Evolutionary conservation across 2,888 invertebrate species (phyloP), one percentile per base, ranked within the genome.

Genomic region (Dicycla oo): DNA sequence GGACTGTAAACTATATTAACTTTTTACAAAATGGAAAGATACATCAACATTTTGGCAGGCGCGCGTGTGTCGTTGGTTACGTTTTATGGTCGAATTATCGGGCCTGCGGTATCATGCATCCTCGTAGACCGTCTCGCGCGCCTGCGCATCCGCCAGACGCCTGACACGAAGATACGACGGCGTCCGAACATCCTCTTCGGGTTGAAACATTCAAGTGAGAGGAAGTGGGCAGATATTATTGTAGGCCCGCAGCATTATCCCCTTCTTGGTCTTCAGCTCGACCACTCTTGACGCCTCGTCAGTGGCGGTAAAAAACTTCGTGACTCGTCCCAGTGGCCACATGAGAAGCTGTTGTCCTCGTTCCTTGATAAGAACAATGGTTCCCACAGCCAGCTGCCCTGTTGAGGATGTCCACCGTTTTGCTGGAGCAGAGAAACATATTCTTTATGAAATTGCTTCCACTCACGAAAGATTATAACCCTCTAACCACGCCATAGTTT

Each of bases 381-480:
- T 20, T 60, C 60, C 60, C 43, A 23, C 60, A 4, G 60, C 1
- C 1, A 60, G 26, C 3, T 45, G 60, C 1, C 60, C 13, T 47
- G 61, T 61, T n/a, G 61, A 61, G 0, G 30, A 0, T n/a, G 47
- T 26, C 8, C 47, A 61, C 11, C n/a, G 5, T 60, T 60, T 45
- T 11, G 26, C 26, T 60, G 43, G 5, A 45, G 26, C 26, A 60
- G 45, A 60, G 60, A 60, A 45, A 61, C n/a, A n/a, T 49, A 34
- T 34, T n/a, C n/a, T 40, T 0, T n/a, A 20, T 15, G n/a, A 57
- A 49, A 66, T 5, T 53, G 66, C 60, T 40, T n/a, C n/a, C n/a
- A 73, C 65, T 61, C 64, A 78, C 60, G 30, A 64, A 73, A 78
- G 51, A 68, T 68, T 69, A 67, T 69, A 66, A 51, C 47, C 56